A percentile compares a stretch with the other conserved stretches of the same genome.
These are phyloP conservation scores for Phrynocephalus vlangalii DNA, from an alignment of 2,797 vertebrate species.

Conservation along the genomic window DNA sequence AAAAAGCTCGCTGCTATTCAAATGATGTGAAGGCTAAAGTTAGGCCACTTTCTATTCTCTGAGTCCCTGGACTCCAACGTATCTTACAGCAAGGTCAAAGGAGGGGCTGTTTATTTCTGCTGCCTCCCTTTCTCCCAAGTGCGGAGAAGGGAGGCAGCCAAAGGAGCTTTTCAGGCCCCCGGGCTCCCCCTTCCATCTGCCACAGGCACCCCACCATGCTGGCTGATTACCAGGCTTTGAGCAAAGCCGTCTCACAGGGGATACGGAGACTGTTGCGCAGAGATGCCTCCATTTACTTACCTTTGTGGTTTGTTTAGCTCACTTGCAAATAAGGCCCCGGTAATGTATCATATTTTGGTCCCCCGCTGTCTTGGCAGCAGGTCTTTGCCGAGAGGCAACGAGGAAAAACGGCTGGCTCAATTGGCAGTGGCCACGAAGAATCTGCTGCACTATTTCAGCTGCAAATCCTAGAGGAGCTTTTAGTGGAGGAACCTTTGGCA, in stretches of 20 bases:
- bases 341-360: slow-evolving; percentile 23
- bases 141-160: neutral
- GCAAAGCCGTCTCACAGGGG: slow-evolving; percentile 1
- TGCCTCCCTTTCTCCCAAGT: neutral
- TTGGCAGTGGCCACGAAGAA: slow-evolving; percentile 6
- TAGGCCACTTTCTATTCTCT: neutral
- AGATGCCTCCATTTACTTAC: slow-evolving; percentile 22
- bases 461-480: slow-evolving; percentile 20
- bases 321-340: neutral
- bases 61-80: neutral
- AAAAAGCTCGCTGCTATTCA: neutral
- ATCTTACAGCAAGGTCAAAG: slow-evolving; percentile 3
- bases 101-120: neutral
- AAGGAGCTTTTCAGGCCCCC: neutral
- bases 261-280: neutral
- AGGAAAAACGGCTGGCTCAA: neutral
- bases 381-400: slow-evolving; percentile 15
- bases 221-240: neutral
- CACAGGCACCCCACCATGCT: neutral
- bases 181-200: neutral
- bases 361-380: neutral
- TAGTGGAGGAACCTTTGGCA: slow-evolving; percentile 20
- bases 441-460: slow-evolving; percentile 11
- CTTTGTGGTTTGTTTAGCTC: slow-evolving; percentile 18
- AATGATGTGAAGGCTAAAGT: neutral